Evolutionary conservation across 2,113 vertebrate species (phyloP), one percentile per base, ranked within the genome.

Genomic region (Saimiri boliviensis): DNA sequence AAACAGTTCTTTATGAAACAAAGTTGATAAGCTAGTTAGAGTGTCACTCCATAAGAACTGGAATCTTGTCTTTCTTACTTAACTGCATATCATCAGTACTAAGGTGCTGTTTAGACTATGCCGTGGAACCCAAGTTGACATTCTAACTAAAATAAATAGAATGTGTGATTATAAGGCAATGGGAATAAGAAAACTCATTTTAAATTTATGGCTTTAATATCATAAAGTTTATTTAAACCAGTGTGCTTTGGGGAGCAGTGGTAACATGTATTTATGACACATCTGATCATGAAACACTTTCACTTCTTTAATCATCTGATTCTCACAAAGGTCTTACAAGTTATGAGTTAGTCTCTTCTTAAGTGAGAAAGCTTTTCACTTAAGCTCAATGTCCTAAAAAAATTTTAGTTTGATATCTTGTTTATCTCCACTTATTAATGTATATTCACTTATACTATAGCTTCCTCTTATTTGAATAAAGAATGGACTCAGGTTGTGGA

Each of bases 141-240:
- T 93, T 96, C 54, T 63, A 45, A 83, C 30, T 70, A 82, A 92
- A 60, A 90, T 54, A 91, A 30, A 88, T 32, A 40, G 58, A 54
- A 66, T 86, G 32, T 2, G 2, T 89, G 45, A 68, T 60, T 40
- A 68, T 2, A 60, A 40, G 81, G 35, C 40, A 54, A 76, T n/a
- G 74, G 20, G 9, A 79, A 47, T 68, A 5, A 68, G 14, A 70
- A 32, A 13, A 88, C 2, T 1, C 79, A 30, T 27, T 73, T 42
- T 17, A 74, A 54, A 49, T 52, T 30, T 20, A 71, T 63, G 60
- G 11, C 13, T 63, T 63, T 13, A 63, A 63, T 5, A 52, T 17
- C 52, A 52, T 52, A 52, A 35, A 32, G 60, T 8, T 45, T 8
- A 27, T 32, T 71, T 35, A 81, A 85, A 32, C 32, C 13, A 85